A percentile compares a stretch with the other conserved stretches of the same genome.
Evolutionary conservation across 1,140 invertebrate species (phyloP).

Genomic region (Zaprionus africanus): DNA sequence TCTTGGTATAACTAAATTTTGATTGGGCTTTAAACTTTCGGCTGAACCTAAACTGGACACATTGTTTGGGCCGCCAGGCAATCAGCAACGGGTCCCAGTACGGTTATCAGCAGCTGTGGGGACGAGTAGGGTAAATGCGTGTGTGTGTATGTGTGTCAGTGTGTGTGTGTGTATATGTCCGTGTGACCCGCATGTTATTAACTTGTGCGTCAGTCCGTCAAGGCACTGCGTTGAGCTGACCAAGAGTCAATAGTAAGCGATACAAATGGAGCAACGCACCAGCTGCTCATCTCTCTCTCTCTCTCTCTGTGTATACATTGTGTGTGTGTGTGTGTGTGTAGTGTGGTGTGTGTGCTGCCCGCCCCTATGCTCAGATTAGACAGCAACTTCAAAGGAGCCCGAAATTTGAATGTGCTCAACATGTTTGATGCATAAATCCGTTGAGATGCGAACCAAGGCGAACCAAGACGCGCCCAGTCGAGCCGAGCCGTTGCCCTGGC

Average conservation of each 20-base stretch:
- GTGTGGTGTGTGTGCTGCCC: background rate
- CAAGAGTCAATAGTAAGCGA: constrained; percentile 43
- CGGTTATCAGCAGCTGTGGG: background rate
- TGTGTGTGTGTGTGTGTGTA: background rate
- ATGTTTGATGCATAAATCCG: constrained; percentile 70
- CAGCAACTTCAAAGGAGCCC: constrained; percentile 32
- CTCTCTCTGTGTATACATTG: background rate
- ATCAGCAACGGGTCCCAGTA: constrained; percentile 29
- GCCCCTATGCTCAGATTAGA: constrained; percentile 6
- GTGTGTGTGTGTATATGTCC: too few relatives aligned
- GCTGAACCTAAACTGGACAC: background rate
- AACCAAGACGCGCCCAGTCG: background rate
- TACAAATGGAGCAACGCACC: constrained; percentile 27
- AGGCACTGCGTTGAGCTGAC: constrained; percentile 8
- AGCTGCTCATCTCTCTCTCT: background rate
- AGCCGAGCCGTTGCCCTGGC: constrained; percentile 14
- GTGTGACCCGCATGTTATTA: constrained; percentile 41
- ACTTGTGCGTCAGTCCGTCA: background rate
- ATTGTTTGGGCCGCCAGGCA: constrained; percentile 19
- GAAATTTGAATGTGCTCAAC: constrained; percentile 49
- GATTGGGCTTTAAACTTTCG: constrained; percentile 23
- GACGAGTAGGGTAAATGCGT: background rate
- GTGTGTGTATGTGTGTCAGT: background rate
- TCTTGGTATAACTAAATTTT: constrained; percentile 13
- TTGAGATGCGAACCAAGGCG: constrained; percentile 40